phyloP scores from a whole-genome alignment of 2,888 invertebrate species.

The Drosophila percnosoma region DNA sequence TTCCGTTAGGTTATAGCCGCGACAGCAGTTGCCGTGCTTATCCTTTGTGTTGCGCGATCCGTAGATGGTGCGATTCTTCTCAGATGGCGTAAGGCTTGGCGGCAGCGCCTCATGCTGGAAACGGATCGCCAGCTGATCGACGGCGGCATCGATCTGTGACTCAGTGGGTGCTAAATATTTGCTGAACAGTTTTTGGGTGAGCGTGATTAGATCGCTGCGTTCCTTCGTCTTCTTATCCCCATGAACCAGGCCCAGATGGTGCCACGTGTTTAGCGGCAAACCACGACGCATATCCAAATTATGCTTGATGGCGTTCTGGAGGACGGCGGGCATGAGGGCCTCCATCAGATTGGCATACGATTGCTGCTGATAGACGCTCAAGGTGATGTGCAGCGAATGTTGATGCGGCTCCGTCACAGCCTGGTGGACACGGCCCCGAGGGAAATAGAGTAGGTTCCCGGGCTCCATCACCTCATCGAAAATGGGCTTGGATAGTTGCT shows the following conservation, averaged over 20 bases:
- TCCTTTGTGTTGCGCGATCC: slow-evolving; percentile 90
- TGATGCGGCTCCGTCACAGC: slow-evolving; percentile 90
- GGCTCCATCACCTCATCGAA: slow-evolving; percentile 90
- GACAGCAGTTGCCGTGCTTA: slow-evolving; percentile 85
- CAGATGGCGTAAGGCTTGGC: slow-evolving; percentile 89
- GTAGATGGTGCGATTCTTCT: slow-evolving; percentile 89
- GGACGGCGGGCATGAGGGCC: slow-evolving; percentile 90
- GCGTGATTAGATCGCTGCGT: not conserved
- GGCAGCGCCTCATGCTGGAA: slow-evolving; percentile 95
- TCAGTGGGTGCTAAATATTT: slow-evolving; percentile 35
- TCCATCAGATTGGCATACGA: slow-evolving; percentile 96
- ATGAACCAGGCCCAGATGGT: slow-evolving; percentile 90
- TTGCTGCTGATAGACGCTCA: slow-evolving; percentile 96
- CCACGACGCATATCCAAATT: slow-evolving; percentile 91
- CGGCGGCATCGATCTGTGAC: slow-evolving; percentile 90
- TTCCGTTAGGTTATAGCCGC: slow-evolving; percentile 82
- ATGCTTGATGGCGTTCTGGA: slow-evolving; percentile 89
- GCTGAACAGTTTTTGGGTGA: slow-evolving; percentile 37
- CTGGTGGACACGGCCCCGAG: slow-evolving; percentile 94
- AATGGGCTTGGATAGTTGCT: slow-evolving; percentile 92
- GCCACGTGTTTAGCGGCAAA: slow-evolving; percentile 91
- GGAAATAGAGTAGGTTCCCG: slow-evolving; percentile 97
- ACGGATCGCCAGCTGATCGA: slow-evolving; percentile 93
- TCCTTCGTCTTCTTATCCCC: slow-evolving; percentile 84
- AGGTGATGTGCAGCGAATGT: slow-evolving; percentile 97